Base-by-base conservation (phyloP, 2,888 invertebrate species). In the Lithophane semibrunnea region DNA sequence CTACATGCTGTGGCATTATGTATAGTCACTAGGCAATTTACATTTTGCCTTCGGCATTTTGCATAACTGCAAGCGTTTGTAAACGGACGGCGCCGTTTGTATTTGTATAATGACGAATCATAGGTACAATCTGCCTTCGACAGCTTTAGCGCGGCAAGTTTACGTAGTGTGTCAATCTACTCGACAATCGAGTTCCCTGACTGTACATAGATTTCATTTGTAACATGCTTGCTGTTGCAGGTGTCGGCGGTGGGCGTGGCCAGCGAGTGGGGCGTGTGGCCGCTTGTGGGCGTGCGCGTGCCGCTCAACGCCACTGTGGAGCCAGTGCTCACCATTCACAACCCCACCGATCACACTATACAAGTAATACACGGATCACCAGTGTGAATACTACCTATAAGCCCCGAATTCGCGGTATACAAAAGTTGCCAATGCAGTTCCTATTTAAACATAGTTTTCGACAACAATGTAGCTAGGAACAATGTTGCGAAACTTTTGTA, bases 301-400 rank as follows among this genome's bases (percentile, higher is more conserved):
- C 99, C 99, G 82, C 97, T 98, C 91, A 99, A 99, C 97, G 98
- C 99, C 88, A 98, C 98, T 84, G 98, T 99, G 92, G 98, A 98
- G 91, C 98, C 99, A 80, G 97, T 98, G 92, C 98, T 99, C 92
- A 98, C 98, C 90, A 97, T 99, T 97, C 98, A 99, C 97, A 99
- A 99, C 97, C 99, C 99, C 86, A 98, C 99, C 93, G 97, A 98
- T 89, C 97, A 98, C 90, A 97, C 98, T 78, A 97, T 99, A 94
- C 99, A 99, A 97, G 98, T 99, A 94, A 70, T 58, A 37, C 56
- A 29, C 29, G 13, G 24, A 24, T 0, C 16, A 18, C n/a, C 24
- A 9, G 13, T 13, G 29, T 13, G 29, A 13, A 49, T 66, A 13
- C 3, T 12, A 18, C 8, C 12, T 29, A 29, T 21, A 29, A 49